Evolutionary conservation across 2,797 vertebrate genomes (phyloP).

Genomic region (Cephalopachus bancanus): DNA sequence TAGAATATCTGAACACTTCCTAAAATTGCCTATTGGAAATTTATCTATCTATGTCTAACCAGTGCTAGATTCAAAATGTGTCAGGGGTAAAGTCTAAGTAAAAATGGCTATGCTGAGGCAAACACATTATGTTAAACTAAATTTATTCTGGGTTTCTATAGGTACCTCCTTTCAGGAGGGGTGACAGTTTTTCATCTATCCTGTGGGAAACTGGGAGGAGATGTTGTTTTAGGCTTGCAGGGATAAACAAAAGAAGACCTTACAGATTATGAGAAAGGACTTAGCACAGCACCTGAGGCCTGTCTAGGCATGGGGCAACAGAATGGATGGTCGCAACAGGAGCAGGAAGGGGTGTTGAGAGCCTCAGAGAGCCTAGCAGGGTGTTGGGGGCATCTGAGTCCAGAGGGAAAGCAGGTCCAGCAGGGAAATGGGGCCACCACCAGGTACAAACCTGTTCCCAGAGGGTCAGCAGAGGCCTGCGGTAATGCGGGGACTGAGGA

Average conservation of each 20-base stretch:
- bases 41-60: no score
- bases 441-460: neutral
- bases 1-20: no score
- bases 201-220: slow-evolving; percentile 4
- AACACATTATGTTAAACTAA: no score
- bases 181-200: neutral
- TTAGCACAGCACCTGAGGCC: neutral
- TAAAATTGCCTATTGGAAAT: no score
- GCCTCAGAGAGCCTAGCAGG: no score
- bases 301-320: neutral
- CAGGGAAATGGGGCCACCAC: neutral
- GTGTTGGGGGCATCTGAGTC: neutral
- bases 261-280: neutral
- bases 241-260: slow-evolving; percentile 8
- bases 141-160: no score
- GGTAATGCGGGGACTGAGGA: neutral
- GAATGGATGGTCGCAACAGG: neutral
- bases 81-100: no score
- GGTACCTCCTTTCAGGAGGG: neutral
- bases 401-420: neutral
- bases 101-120: no score
- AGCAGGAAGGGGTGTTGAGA: neutral
- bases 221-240: neutral
- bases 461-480: neutral
- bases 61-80: no score